A percentile compares a stretch with the other conserved stretches of the same genome.
Evolutionary conservation across 2,797 vertebrate genomes (phyloP).

Genomic region (Phataginus tetradactyla): DNA sequence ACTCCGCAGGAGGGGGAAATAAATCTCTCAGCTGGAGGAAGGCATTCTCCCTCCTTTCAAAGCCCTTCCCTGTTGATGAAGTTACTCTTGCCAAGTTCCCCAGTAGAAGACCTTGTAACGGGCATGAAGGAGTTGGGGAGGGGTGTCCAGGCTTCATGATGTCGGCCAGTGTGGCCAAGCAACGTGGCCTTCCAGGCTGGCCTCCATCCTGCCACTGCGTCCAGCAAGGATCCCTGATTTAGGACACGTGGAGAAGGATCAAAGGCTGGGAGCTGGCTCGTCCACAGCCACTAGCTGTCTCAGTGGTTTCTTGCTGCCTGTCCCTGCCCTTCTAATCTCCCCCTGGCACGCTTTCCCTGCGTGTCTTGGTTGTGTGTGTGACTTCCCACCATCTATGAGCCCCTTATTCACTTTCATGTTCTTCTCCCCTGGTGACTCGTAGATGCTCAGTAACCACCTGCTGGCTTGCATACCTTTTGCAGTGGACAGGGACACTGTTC

Average conservation of each 20-base stretch:
- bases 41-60: conserved; percentile 21
- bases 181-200: background rate
- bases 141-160: accelerated
- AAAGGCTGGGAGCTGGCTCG: background rate
- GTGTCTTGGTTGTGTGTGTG: background rate
- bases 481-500: background rate
- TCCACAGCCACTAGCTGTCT: background rate
- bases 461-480: background rate
- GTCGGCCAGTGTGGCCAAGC: background rate
- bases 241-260: background rate
- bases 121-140: background rate
- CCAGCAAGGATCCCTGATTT: background rate
- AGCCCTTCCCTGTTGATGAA: conserved; percentile 22
- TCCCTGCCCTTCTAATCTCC: background rate
- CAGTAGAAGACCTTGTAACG: background rate
- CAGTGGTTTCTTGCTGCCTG: background rate
- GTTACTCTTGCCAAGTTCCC: background rate
- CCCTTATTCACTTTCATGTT: background rate
- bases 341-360: background rate
- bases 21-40: conserved; percentile 44
- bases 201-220: background rate
- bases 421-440: background rate
- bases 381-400: background rate
- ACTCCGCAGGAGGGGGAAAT: background rate
- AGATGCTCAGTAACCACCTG: background rate